Percentiles rank a stretch among this genome's conserved stretches.
Conservation (phyloP, 2,888 invertebrate genomes). For the Rotaria macrura region DNA sequence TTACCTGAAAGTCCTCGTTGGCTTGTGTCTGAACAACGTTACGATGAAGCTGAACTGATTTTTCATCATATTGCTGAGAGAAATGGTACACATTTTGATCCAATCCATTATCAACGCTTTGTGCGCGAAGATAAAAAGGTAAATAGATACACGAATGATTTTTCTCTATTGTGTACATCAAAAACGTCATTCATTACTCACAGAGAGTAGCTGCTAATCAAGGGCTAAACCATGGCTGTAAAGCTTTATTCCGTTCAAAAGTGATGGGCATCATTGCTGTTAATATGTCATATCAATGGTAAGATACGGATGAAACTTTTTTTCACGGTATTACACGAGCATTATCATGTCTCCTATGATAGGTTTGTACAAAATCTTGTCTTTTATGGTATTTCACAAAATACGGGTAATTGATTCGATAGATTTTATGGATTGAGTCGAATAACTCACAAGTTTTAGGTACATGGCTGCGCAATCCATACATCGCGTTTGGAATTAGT, state of each 20-base stretch:
- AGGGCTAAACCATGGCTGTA: neutral
- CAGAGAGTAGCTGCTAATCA: neutral
- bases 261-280: neutral
- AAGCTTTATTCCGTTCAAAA: neutral
- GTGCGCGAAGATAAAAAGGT: neutral
- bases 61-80: neutral
- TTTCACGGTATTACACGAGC: neutral
- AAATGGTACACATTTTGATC: slow-evolving; percentile 15
- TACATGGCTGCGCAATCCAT: slow-evolving; percentile 52
- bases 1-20: slow-evolving; percentile 33
- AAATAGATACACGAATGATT: neutral
- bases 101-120: neutral
- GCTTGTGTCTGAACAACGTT: slow-evolving; percentile 4
- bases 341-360: neutral
- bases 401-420: neutral
- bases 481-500: slow-evolving; percentile 63
- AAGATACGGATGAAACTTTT: neutral
- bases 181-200: too few species aligned
- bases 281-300: slow-evolving; percentile 9
- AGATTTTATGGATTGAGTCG: neutral
- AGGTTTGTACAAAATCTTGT: slow-evolving; percentile 32
- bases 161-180: too few species aligned
- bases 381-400: slow-evolving; percentile 31
- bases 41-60: slow-evolving; percentile 14
- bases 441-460: neutral